Conservation (phyloP, 2,888 invertebrate species). For the Cataglyphis albicans region DNA sequence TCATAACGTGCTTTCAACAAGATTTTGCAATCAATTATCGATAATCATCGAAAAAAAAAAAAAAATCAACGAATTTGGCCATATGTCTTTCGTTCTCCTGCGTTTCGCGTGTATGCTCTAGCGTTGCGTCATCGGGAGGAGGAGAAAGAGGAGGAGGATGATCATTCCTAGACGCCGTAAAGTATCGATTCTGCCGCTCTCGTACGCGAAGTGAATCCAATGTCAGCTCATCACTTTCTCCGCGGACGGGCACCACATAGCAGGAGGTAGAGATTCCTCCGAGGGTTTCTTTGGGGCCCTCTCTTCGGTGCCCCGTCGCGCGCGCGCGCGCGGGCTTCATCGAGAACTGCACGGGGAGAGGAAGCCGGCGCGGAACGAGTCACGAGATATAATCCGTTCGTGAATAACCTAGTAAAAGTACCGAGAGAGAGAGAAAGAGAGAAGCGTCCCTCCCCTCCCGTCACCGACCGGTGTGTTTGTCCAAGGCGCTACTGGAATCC, state of each 20-base stretch:
- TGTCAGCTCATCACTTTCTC: constrained; percentile 66
- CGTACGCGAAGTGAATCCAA: constrained; percentile 39
- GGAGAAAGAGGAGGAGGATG: background rate
- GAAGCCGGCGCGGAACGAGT: constrained; percentile 75
- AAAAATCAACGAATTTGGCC: background rate
- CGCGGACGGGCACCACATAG: constrained; percentile 15
- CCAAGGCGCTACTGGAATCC: constrained; percentile 85
- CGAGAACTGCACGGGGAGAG: constrained; percentile 57
- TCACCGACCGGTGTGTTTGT: constrained; percentile 80
- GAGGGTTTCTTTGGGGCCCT: constrained; percentile 64
- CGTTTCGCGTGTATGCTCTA: background rate
- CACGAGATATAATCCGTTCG: constrained; percentile 73
- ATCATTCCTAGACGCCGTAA: constrained; percentile 35
- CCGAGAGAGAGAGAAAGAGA: constrained; percentile 72
- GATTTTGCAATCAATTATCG: background rate
- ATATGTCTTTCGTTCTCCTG: constrained; percentile 16
- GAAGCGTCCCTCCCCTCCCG: constrained; percentile 62
- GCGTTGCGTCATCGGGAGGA: constrained; percentile 12
- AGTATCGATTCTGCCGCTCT: constrained; percentile 62
- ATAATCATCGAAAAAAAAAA: background rate
- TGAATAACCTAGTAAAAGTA: constrained; percentile 82
- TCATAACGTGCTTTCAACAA: background rate
- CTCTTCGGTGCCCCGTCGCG: constrained; percentile 21
- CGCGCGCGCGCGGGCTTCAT: constrained; percentile 29
- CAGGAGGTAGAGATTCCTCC: constrained; percentile 61